These are phyloP conservation scores for Globia sparganii DNA, from an alignment of 2,888 invertebrate genomes.

Conservation along the genomic window DNA sequence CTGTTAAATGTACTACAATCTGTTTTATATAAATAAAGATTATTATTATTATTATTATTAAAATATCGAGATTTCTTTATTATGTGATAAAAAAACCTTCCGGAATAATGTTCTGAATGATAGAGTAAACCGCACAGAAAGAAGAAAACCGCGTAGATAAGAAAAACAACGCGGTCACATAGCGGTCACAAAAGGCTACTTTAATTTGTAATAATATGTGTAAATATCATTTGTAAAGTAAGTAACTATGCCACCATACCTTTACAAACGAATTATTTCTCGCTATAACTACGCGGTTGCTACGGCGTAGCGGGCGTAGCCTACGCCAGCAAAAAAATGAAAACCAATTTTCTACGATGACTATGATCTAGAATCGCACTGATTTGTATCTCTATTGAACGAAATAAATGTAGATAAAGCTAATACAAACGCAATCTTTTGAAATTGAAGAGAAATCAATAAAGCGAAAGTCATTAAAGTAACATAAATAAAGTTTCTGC, in stretches of 20 bases:
- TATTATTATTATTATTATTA: too few relatives aligned
- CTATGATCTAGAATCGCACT: not conserved
- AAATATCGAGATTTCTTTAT: not conserved
- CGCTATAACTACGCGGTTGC: not conserved
- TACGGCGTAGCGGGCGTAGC: conserved; percentile 20
- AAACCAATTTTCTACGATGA: not conserved
- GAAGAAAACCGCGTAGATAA: not conserved
- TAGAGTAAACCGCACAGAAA: not conserved
- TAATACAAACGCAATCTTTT: conserved; percentile 1
- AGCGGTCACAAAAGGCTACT: not conserved
- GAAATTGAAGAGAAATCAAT: conserved; percentile 16
- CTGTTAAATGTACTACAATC: too few relatives aligned
- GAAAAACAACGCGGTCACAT: not conserved
- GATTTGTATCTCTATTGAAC: not conserved
- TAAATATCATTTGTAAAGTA: not conserved
- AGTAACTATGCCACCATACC: not conserved
- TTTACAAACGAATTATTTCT: not conserved
- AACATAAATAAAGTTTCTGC: conserved; percentile 36
- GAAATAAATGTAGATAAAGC: not conserved
- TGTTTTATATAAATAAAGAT: too few relatives aligned
- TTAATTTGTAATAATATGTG: not conserved
- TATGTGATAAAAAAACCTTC: not conserved
- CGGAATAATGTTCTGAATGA: not conserved
- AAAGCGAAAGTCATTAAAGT: conserved; percentile 44
- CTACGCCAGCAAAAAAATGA: not conserved